Conservation (phyloP, 1,140 invertebrate species). For the Belonocnema kinseyi region DNA sequence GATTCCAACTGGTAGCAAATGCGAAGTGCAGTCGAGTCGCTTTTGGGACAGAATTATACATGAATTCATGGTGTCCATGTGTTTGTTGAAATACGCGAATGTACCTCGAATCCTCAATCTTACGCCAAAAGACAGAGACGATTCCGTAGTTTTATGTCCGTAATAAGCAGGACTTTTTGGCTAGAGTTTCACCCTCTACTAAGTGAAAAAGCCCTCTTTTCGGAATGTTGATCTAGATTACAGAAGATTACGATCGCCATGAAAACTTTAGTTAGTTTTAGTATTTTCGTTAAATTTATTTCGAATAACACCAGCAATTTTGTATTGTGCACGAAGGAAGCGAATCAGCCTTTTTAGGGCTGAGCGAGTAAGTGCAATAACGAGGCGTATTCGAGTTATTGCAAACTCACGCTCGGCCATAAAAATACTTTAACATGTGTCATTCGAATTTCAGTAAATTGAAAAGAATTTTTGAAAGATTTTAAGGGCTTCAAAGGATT, state of each 20-base stretch:
- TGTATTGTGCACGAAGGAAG: no score
- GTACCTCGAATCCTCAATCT: constrained; percentile 3
- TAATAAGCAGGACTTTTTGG: background rate
- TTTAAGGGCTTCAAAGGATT: no score
- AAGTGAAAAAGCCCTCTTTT: background rate
- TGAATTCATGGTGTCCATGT: background rate
- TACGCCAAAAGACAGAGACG: background rate
- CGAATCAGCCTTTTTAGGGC: no score
- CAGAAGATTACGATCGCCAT: constrained; percentile 3
- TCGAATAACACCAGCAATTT: no score
- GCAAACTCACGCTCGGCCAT: no score
- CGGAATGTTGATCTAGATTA: background rate
- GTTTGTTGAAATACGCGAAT: constrained; percentile 3
- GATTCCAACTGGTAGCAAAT: constrained; percentile 35
- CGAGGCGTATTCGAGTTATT: no score
- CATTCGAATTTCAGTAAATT: no score
- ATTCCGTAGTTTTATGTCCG: background rate
- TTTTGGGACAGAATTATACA: background rate
- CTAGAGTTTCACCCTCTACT: background rate
- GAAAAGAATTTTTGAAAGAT: no score
- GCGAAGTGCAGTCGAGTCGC: background rate
- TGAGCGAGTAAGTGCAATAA: no score
- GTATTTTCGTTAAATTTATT: no score
- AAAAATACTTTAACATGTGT: no score
- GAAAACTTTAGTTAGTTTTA: background rate